These are phyloP conservation scores for Mobula birostris DNA, from an alignment of 2,113 vertebrate genomes.

Conservation along the genomic window DNA sequence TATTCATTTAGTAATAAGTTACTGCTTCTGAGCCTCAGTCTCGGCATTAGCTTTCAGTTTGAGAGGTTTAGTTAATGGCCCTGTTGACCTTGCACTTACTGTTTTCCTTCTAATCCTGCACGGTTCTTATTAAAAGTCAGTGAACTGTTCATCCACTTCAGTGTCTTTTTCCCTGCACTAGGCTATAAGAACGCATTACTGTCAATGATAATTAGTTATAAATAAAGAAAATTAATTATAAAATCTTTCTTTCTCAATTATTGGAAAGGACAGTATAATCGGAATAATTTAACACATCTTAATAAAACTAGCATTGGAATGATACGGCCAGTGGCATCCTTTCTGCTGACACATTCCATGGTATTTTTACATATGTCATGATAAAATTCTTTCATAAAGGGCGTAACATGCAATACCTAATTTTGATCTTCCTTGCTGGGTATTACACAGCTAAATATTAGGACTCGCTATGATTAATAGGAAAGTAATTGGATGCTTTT, in stretches of 20 bases:
- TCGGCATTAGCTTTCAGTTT: too few relatives aligned
- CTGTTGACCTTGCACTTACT: too few relatives aligned
- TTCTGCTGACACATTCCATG: not conserved
- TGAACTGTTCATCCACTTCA: too few relatives aligned
- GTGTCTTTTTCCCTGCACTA: too few relatives aligned
- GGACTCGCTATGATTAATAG: not conserved
- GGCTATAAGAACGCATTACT: too few relatives aligned
- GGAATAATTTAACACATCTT: not conserved
- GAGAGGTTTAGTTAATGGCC: too few relatives aligned
- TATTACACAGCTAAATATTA: not conserved
- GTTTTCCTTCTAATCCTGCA: too few relatives aligned
- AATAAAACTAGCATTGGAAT: not conserved
- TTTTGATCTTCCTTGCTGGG: not conserved
- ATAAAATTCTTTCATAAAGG: not conserved
- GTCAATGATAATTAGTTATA: not conserved
- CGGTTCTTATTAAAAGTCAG: too few relatives aligned
- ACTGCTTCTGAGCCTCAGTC: too few relatives aligned
- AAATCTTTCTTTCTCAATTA: not conserved
- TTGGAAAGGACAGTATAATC: not conserved
- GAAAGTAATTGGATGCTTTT: not conserved
- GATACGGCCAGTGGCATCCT: too few relatives aligned
- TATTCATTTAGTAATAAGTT: too few relatives aligned
- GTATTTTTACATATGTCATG: not conserved
- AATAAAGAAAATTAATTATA: not conserved
- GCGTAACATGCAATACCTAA: not conserved